Evolutionary conservation across 2,113 vertebrate species (phyloP).

Genomic region (Podarcis raffonei): DNA sequence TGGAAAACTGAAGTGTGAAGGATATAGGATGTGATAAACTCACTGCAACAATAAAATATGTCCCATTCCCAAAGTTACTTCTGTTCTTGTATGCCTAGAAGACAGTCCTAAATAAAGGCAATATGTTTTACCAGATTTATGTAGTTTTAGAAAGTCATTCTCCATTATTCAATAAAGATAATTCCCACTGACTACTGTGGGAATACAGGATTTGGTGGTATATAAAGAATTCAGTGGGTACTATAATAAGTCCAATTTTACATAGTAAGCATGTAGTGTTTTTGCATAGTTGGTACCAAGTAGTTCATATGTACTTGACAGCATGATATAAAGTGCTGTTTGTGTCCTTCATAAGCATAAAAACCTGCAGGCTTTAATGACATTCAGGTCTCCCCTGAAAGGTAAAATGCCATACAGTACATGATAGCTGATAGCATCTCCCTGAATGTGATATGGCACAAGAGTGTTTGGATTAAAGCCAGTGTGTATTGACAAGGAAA

Average conservation of each 20-base stretch:
- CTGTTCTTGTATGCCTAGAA: constrained; percentile 39
- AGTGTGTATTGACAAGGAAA: neutral
- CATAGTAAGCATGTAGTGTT: neutral
- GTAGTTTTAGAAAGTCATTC: constrained; percentile 27
- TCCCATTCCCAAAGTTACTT: constrained; percentile 29
- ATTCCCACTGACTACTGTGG: neutral
- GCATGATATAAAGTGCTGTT: constrained; percentile 19
- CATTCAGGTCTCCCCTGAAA: neutral
- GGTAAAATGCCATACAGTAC: constrained; percentile 31
- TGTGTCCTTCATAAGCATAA: constrained; percentile 29
- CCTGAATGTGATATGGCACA: neutral
- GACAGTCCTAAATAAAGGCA: constrained; percentile 8
- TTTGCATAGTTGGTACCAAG: neutral
- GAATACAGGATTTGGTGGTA: neutral
- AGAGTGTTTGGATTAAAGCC: neutral
- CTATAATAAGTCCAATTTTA: neutral
- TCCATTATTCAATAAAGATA: neutral
- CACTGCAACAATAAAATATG: neutral
- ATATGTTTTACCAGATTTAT: neutral
- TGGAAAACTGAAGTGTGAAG: constrained; percentile 61
- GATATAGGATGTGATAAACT: constrained; percentile 45
- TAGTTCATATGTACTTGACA: neutral
- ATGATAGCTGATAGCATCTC: constrained; percentile 31
- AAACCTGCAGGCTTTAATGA: constrained; percentile 4
- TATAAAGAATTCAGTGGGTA: constrained; percentile 6